Percentiles rank a stretch among this genome's conserved stretches.
These are phyloP conservation scores for Marmota monax DNA, from an alignment of 2,113 vertebrate species.

Conservation along the genomic window DNA sequence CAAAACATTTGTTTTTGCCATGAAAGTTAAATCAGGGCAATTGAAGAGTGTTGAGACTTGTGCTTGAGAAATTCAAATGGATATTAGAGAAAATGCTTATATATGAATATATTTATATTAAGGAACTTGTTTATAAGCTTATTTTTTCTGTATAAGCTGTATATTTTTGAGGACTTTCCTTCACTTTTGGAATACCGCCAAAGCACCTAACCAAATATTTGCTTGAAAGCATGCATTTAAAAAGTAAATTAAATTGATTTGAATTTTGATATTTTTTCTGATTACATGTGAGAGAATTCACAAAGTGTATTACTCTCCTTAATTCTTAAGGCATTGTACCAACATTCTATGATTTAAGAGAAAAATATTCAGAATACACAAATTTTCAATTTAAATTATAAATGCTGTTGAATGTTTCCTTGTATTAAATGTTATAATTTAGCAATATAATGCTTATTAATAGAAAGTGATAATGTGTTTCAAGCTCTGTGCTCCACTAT, in stretches of 20 bases:
- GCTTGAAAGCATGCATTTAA: conserved; percentile 24
- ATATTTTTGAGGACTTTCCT: neutral
- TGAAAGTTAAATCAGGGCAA: neutral
- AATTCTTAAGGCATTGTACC: neutral
- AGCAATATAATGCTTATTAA: conserved; percentile 15
- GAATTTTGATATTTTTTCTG: neutral
- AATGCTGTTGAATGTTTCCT: neutral
- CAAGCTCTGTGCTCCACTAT: neutral
- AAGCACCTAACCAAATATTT: neutral
- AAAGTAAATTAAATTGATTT: conserved; percentile 12
- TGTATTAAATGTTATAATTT: conserved; percentile 1
- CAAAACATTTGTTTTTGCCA: conserved; percentile 25
- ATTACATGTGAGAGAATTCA: neutral
- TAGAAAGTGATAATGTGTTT: neutral
- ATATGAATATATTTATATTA: neutral
- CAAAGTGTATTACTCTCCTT: neutral
- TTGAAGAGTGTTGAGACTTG: conserved; percentile 12
- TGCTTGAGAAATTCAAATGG: neutral
- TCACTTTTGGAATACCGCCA: neutral
- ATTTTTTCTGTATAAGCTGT: neutral
- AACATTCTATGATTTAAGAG: neutral
- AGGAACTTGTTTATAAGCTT: neutral
- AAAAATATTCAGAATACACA: conserved; percentile 39
- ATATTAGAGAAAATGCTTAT: neutral
- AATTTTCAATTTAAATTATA: neutral